Percentiles rank a stretch among this genome's conserved stretches.
These are phyloP conservation scores for Madoqua kirkii DNA, from an alignment of 2,113 vertebrate species.

Conservation along the genomic window DNA sequence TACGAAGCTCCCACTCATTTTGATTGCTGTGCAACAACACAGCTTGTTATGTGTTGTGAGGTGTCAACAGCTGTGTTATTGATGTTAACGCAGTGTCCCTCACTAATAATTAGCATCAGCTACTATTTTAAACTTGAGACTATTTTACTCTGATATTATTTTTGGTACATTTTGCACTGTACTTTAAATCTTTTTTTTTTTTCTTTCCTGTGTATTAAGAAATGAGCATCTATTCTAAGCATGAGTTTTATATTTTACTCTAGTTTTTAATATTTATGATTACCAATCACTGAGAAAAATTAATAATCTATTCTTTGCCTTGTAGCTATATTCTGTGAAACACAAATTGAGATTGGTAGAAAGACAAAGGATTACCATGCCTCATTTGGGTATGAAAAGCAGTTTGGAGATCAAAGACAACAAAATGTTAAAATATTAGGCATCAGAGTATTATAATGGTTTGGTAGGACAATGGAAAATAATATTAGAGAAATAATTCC, in stretches of 20 bases:
- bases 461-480: neutral
- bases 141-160: slow-evolving; percentile 7
- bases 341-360: neutral
- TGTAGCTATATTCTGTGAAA: neutral
- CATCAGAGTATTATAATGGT: neutral
- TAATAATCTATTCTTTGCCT: neutral
- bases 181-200: neutral
- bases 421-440: neutral
- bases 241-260: neutral
- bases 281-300: neutral
- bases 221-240: neutral
- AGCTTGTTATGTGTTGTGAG: slow-evolving; percentile 19
- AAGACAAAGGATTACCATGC: neutral
- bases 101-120: slow-evolving; percentile 16
- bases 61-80: slow-evolving; percentile 60
- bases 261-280: slow-evolving; percentile 30
- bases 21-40: slow-evolving; percentile 13
- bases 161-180: neutral
- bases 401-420: neutral
- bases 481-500: neutral
- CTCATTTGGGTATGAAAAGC: neutral
- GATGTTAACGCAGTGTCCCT: slow-evolving; percentile 51
- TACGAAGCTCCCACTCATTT: slow-evolving; percentile 28
- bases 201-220: neutral
- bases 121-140: neutral